Evolutionary conservation across 2,888 invertebrate species (phyloP), one percentile per base, ranked within the genome.

Genomic region (Phoenoteleia sp.): DNA sequence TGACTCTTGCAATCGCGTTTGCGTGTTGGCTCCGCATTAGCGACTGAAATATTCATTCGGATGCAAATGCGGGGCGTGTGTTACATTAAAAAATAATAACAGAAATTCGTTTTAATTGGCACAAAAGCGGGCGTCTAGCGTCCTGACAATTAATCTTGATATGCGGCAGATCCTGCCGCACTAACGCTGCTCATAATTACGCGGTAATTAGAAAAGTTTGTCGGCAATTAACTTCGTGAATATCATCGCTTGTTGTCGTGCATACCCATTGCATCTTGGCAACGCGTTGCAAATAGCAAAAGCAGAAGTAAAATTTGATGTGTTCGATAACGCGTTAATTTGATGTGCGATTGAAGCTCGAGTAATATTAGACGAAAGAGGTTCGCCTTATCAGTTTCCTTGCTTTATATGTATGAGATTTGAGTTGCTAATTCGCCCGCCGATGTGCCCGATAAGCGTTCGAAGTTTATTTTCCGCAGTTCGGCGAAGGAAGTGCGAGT

Each of bases 121-220:
- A 86, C 87, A 91, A 91, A 89, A 90, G 89, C 80, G 81, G 86
- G 71, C 81, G 74, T 66, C 77, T 77, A 47, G 60, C 60, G 76
- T 84, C 79, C 84, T 82, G 77, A 89, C 92, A 91, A 93, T 92
- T 91, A 91, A 91, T 87, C 88, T 87, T 87, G 90, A 90, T 88
- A 87, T 87, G 89, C 89, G 89, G 86, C 88, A 90, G 91, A 91
- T 91, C 88, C 89, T 88, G 90, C 27, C 45, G 84, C 85, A 79
- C 75, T 79, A 76, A 54, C 84, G 87, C 75, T 80, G 88, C 86
- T 90, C 88, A 90, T 92, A 92, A 92, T 93, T 91, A 91, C 89
- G 87, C 90, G 88, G 89, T 92, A 93, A 92, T 93, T 93, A 92
- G 90, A 90, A 88, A 91, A 88, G 91, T 91, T 92, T 92, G 91